These are phyloP conservation scores for Pammene aurita DNA, from an alignment of 2,888 invertebrate genomes.

Conservation along the genomic window DNA sequence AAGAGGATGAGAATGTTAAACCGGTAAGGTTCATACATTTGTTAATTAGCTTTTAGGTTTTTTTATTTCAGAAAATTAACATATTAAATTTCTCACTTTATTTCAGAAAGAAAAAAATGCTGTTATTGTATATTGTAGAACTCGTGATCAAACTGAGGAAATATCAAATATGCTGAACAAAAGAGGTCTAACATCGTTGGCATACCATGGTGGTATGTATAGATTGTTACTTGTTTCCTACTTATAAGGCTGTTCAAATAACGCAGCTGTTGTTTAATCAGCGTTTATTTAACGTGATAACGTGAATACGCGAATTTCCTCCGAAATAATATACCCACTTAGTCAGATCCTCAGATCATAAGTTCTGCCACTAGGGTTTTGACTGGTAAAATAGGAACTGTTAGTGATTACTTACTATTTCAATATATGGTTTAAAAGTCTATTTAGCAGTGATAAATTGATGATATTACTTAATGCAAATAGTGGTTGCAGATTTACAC, in stretches of 20 bases:
- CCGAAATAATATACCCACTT: no score
- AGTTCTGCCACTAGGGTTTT: no score
- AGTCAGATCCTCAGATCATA: no score
- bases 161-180: slow-evolving; percentile 89
- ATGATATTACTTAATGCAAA: no score
- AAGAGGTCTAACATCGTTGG: slow-evolving; percentile 88
- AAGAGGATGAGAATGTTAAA: slow-evolving; percentile 80
- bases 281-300: neutral
- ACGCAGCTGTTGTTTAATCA: slow-evolving; percentile 11
- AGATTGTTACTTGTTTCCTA: neutral
- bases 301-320: no score
- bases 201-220: slow-evolving; percentile 94
- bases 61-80: no score
- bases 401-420: no score
- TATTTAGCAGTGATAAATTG: no score
- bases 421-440: no score
- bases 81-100: slow-evolving; percentile 1
- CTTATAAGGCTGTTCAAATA: neutral
- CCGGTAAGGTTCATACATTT: slow-evolving; percentile 59
- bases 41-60: no score
- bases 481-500: no score
- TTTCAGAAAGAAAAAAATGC: slow-evolving; percentile 84
- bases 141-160: slow-evolving; percentile 94
- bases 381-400: no score
- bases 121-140: slow-evolving; percentile 97